Evolutionary conservation across 2,888 invertebrate species (phyloP), one percentile per base, ranked within the genome.

Genomic region (Synergus gifuensis): DNA sequence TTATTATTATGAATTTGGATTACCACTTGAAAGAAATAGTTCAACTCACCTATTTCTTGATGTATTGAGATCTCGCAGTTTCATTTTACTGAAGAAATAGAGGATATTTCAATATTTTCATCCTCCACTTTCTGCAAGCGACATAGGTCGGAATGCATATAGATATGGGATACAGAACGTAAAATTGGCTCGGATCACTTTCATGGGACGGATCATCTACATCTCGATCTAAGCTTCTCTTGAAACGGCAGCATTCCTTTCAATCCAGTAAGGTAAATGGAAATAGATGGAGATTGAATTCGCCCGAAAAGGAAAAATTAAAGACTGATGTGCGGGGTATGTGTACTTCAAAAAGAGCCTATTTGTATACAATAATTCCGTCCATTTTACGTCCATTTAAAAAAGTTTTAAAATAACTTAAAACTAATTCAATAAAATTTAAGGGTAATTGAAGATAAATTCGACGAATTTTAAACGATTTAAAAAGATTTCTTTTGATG

Each of bases 201-300:
- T 46, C 44, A 46, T 67, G 22, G 46, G 42, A 67, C 42, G 44
- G 67, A 44, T 67, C 46, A 42, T 67, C 67, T 46, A 67, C 44
- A 67, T 67, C 44, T 18, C 44, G 9, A 67, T 42, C 44, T 67
- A 46, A 67, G 67, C 44, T 67, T 11, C 18, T 67, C 44, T 46
- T 12, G 18, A 42, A 67, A 22, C 22, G 67, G 14, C 67, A 44
- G 67, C 44, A 46, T 67, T 46, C 60, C 60, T 60, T 60, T 60
- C 60, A 60, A 60, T 60, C 60, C 22, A 60, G 60, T 67, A 42
- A 18, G 12, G 44, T 67, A 67, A 44, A 67, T 67, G 67, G 44
- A 67, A 67, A 67, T 67, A 67, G 67, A 67, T 44, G 67, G 46
- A 67, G 67, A 67, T 67, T 67, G 67, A 67, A 67, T 67, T 46